phyloP scores from a whole-genome alignment of 2,113 vertebrate species.

The Beaufortia kweichowensis region DNA sequence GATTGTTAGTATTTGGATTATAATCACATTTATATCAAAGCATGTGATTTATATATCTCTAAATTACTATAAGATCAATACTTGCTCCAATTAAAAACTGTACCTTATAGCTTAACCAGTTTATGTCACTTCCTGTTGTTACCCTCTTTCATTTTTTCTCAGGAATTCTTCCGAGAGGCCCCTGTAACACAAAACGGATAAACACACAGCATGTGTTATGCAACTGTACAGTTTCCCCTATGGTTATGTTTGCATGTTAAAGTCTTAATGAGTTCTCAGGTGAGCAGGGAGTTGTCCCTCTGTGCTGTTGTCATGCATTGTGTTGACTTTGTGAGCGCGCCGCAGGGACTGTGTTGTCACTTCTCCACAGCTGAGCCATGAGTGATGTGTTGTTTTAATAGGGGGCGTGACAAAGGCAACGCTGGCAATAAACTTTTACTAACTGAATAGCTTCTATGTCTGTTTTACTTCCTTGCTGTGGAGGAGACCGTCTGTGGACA shows the following conservation, averaged over 20 bases:
- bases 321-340: neutral
- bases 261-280: slow-evolving; percentile 35
- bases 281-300: neutral
- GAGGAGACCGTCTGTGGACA: neutral
- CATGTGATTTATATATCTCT: too few species aligned
- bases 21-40: neutral
- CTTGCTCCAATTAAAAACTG: too few species aligned
- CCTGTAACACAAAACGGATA: neutral
- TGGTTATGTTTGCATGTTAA: neutral
- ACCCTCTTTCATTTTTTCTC: neutral
- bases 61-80: too few species aligned
- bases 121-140: too few species aligned
- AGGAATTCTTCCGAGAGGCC: neutral
- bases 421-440: neutral
- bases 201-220: neutral
- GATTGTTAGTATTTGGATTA: neutral
- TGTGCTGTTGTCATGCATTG: neutral
- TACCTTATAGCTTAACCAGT: too few species aligned
- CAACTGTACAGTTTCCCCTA: slow-evolving; percentile 12
- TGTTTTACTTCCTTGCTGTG: neutral
- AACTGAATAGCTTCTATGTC: neutral
- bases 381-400: slow-evolving; percentile 15
- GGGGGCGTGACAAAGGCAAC: neutral
- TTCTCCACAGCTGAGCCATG: slow-evolving; percentile 8
- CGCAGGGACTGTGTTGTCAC: neutral